Base-by-base conservation (phyloP, 2,888 invertebrate species). In the Cistogaster globosa region DNA sequence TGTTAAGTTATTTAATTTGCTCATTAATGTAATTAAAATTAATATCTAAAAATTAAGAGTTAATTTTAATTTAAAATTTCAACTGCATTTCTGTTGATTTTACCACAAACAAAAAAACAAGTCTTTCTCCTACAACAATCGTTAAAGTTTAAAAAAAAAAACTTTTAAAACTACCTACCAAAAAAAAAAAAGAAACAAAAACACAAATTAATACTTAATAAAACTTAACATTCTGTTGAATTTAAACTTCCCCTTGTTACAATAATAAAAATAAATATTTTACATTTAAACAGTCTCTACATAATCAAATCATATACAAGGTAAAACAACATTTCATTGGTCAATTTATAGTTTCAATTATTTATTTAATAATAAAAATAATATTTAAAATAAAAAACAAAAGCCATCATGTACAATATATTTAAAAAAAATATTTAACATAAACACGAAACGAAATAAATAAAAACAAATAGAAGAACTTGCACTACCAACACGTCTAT, bases 341-440 rank as follows among this genome's bases (percentile, higher is more conserved):
- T 83, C 80, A 83, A 80, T 71, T 83, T 86, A 75, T 79, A 71
- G 75, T 84, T 81, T 81, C 76, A 81, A 86, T 83, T 86, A 84
- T 42, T 74, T 80, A 65, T 63, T 69, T 69, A 84, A 68, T 36
- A 57, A 63, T 60, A 69, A 42, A 62, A 45, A 0, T 62, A 74
- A 65, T 58, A 58, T 71, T 62, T 68, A 83, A 71, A 75, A 42
- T 38, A 58, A 45, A 71, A 32, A 53, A 71, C n/a, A n/a, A 72
- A 75, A 83, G 4, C 4, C 26, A 26, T 84, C 80, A 71, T 87
- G 85, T 86, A 86, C 67, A 88, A 88, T 90, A 69, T 58, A 81
- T 51, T 42, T 20, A 20, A 18, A 20, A 57, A 48, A 57, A 48
- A 63, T 63, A 82, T 60, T 57, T 38, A 79, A 71, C 14, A 71